phyloP scores from a whole-genome alignment of 2,113 vertebrate species.

The Ariopsis seemanni region DNA sequence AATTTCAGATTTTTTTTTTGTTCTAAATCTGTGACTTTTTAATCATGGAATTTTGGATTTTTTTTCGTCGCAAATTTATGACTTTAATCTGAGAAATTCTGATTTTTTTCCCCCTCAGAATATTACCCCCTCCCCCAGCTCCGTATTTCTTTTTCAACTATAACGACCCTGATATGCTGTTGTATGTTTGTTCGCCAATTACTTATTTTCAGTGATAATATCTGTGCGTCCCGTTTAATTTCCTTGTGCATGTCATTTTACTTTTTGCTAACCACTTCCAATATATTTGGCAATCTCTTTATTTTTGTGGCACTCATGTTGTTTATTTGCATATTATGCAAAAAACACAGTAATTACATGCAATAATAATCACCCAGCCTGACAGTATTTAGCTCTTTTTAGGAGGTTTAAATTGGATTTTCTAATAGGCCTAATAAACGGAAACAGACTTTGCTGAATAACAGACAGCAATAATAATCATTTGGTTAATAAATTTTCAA shows the following conservation, averaged over 20 bases:
- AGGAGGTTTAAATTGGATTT: slow-evolving; percentile 7
- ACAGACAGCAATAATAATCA: slow-evolving; percentile 7
- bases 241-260: background rate
- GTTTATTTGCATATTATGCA: slow-evolving; percentile 3
- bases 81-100: no score
- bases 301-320: background rate
- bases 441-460: slow-evolving; percentile 15
- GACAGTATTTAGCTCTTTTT: background rate
- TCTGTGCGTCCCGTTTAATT: background rate
- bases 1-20: no score
- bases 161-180: no score
- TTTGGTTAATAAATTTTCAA: slow-evolving; percentile 15
- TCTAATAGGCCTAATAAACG: slow-evolving; percentile 13
- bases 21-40: no score
- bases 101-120: no score
- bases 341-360: background rate
- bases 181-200: background rate
- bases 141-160: no score
- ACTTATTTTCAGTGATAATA: background rate
- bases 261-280: background rate
- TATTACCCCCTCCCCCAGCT: no score
- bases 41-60: no score
- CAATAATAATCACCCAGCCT: background rate
- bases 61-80: no score
- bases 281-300: background rate